A percentile compares a stretch with the other conserved stretches of the same genome.
Evolutionary conservation across 2,113 vertebrate genomes (phyloP).

Genomic region (Anguilla japonica): DNA sequence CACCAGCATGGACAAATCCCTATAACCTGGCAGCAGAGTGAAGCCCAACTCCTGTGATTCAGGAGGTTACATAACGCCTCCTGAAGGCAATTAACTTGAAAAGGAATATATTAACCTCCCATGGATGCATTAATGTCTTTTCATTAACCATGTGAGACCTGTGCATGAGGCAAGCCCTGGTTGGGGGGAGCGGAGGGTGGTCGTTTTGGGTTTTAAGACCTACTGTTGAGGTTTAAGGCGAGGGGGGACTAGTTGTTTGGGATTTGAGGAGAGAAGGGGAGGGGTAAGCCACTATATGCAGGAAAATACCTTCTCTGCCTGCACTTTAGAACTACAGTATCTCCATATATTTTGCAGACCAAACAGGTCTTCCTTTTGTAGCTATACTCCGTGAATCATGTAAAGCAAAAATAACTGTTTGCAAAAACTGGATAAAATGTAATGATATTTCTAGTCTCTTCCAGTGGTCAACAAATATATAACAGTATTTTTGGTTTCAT

Average conservation of each 20-base stretch:
- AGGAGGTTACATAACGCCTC: conserved; percentile 46
- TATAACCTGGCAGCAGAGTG: background rate
- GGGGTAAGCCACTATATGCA: background rate
- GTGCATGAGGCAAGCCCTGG: conserved; percentile 3
- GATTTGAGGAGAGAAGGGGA: background rate
- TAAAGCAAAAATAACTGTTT: no score
- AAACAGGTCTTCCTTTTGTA: background rate
- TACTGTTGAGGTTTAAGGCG: background rate
- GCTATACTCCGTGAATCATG: no score
- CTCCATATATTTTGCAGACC: background rate
- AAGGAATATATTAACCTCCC: conserved; percentile 43
- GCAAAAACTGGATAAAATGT: no score
- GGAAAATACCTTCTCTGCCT: background rate
- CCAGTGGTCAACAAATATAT: no score
- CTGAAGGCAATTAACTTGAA: conserved; percentile 49
- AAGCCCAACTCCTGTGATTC: conserved; percentile 45
- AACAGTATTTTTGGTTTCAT: no score
- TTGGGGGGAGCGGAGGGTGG: no score
- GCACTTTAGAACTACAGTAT: no score
- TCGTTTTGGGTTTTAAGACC: background rate
- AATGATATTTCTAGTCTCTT: no score
- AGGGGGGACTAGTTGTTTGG: background rate
- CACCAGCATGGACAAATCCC: background rate
- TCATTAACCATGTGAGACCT: conserved; percentile 35
- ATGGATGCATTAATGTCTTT: conserved; percentile 31